Conservation (phyloP, 1,140 invertebrate genomes). For the Drosophila erecta region DNA sequence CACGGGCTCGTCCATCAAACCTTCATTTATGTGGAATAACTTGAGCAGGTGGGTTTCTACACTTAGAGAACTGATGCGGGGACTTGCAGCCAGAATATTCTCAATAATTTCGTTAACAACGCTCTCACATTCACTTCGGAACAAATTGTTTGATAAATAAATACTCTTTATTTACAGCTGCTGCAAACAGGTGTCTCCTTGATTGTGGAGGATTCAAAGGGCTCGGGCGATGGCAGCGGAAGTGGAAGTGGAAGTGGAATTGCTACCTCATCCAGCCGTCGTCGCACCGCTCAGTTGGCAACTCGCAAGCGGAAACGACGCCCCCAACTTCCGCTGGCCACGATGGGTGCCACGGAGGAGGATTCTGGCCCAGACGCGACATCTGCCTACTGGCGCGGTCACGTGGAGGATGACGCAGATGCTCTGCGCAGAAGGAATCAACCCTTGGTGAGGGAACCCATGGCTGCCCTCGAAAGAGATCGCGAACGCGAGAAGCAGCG, state of each 20-base stretch:
- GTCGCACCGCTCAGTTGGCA: constrained; percentile 24
- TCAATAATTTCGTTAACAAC: not conserved
- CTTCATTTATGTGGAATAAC: not conserved
- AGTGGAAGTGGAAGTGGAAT: constrained; percentile 5
- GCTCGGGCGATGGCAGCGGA: constrained; percentile 24
- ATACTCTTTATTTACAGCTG: constrained; percentile 47
- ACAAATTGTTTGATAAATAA: not conserved
- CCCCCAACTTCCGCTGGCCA: constrained; percentile 66
- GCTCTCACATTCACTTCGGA: too few relatives aligned
- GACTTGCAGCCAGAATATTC: not conserved
- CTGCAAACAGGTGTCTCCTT: constrained; percentile 75
- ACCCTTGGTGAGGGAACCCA: constrained; percentile 53
- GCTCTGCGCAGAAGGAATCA: constrained; percentile 39
- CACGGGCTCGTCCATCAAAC: constrained; percentile 13
- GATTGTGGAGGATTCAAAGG: constrained; percentile 73
- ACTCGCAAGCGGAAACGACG: constrained; percentile 68
- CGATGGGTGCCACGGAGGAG: constrained; percentile 66
- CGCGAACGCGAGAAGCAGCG: constrained; percentile 38
- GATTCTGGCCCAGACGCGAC: not conserved
- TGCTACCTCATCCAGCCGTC: constrained; percentile 19
- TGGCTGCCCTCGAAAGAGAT: constrained; percentile 55
- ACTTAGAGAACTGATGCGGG: not conserved
- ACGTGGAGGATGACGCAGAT: constrained; percentile 67
- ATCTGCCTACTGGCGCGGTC: constrained; percentile 66
- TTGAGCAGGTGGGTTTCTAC: not conserved